Percentiles rank a stretch among this genome's conserved stretches.
phyloP scores from a whole-genome alignment of 1,140 invertebrate species.

The Maniola jurtina region DNA sequence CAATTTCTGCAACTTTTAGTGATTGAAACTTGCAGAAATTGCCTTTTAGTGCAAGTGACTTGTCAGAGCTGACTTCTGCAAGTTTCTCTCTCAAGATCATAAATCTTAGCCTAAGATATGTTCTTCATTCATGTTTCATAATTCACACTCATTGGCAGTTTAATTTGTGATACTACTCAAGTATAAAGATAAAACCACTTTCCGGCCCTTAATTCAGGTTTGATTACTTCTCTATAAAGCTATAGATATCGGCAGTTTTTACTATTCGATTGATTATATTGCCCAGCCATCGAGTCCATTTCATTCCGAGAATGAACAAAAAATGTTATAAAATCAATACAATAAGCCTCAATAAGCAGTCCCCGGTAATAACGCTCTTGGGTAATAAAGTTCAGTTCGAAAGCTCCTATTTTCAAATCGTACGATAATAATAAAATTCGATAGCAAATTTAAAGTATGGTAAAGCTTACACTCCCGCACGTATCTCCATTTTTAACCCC shows the following conservation, averaged over 20 bases:
- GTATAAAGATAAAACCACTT: not conserved
- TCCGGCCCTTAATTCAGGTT: not conserved
- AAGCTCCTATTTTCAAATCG: constrained; percentile 34
- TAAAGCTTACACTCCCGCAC: not conserved
- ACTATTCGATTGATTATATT: constrained; percentile 18
- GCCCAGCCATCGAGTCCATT: constrained; percentile 10
- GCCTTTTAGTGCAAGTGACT: too few relatives aligned
- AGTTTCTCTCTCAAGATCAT: too few relatives aligned
- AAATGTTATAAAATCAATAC: constrained; percentile 52
- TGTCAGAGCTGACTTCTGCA: too few relatives aligned
- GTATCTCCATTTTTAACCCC: too few relatives aligned
- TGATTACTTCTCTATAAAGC: constrained; percentile 1
- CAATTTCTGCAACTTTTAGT: too few relatives aligned
- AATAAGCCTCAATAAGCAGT: constrained; percentile 49
- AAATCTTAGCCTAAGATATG: too few relatives aligned
- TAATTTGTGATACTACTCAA: not conserved
- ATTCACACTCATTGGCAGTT: not conserved
- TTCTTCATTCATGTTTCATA: not conserved
- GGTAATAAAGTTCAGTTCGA: constrained; percentile 48
- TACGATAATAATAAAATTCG: constrained; percentile 18
- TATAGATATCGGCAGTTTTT: constrained; percentile 2
- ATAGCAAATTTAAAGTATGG: too few relatives aligned
- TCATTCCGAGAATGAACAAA: constrained; percentile 32
- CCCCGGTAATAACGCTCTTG: constrained; percentile 40
- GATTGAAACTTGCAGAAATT: too few relatives aligned